A percentile compares a stretch with the other conserved stretches of the same genome.
phyloP scores from a whole-genome alignment of 2,888 invertebrate species.

The Caenorhabditis doughertyi region DNA sequence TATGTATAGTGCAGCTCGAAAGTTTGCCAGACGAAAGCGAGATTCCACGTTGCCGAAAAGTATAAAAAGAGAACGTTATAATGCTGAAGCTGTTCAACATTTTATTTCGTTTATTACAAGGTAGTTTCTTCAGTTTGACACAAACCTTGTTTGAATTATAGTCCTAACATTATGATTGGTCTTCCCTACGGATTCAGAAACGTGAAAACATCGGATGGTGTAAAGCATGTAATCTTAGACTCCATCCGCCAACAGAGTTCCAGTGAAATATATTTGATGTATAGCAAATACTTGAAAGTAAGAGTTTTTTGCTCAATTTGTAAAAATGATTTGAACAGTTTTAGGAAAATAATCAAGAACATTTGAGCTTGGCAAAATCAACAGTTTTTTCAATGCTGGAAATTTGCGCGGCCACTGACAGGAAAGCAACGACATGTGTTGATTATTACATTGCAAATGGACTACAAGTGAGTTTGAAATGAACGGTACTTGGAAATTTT shows the following conservation, averaged over 20 bases:
- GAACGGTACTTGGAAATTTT: neutral
- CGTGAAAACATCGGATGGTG: neutral
- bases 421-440: neutral
- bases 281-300: neutral
- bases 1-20: neutral
- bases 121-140: no score
- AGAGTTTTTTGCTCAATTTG: neutral
- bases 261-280: neutral
- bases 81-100: neutral
- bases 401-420: neutral
- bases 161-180: neutral
- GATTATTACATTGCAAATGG: constrained; percentile 4
- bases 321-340: neutral
- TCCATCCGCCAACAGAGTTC: neutral
- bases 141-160: no score
- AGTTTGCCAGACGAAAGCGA: neutral
- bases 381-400: neutral
- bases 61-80: neutral
- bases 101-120: neutral
- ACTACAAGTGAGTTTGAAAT: neutral
- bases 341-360: neutral
- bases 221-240: neutral
- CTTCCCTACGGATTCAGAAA: neutral
- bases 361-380: neutral
- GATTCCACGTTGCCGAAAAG: neutral